phyloP scores from a whole-genome alignment of 2,797 vertebrate species.

The Lutjanus campechanus region DNA sequence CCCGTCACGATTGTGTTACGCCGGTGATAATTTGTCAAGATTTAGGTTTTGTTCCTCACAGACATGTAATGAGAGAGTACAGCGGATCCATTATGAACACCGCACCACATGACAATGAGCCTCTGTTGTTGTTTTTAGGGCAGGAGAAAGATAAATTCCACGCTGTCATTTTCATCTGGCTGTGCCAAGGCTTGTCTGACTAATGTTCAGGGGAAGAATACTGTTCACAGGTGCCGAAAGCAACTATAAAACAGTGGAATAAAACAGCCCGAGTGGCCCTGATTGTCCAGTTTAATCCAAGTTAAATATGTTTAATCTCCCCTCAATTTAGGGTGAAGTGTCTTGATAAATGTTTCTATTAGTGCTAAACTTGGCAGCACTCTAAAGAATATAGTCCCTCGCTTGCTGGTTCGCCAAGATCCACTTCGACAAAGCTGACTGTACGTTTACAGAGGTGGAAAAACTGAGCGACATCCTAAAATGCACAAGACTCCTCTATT shows the following conservation, averaged over 20 bases:
- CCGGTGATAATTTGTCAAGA: slow-evolving; percentile 67
- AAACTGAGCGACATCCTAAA: slow-evolving; percentile 35
- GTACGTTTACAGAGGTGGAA: slow-evolving; percentile 11
- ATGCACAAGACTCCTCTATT: slow-evolving; percentile 47
- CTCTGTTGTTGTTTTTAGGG: slow-evolving; percentile 56
- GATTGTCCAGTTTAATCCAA: slow-evolving; percentile 62
- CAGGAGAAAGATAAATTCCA: slow-evolving; percentile 51
- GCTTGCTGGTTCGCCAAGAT: slow-evolving; percentile 37
- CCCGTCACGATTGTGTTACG: slow-evolving; percentile 42
- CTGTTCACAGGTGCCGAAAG: slow-evolving; percentile 51
- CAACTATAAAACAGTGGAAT: slow-evolving; percentile 45
- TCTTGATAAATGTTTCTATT: slow-evolving; percentile 60
- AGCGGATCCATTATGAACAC: slow-evolving; percentile 54
- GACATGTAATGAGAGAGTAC: slow-evolving; percentile 67
- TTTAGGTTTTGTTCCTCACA: slow-evolving; percentile 59
- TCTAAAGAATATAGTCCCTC: slow-evolving; percentile 23
- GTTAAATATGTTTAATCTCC: slow-evolving; percentile 59
- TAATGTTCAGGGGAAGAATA: slow-evolving; percentile 41
- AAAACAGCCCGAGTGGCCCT: slow-evolving; percentile 43
- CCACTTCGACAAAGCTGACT: slow-evolving; percentile 21
- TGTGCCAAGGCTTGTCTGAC: slow-evolving; percentile 58
- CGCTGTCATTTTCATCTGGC: slow-evolving; percentile 53
- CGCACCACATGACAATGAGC: slow-evolving; percentile 50
- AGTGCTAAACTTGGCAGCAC: slow-evolving; percentile 59
- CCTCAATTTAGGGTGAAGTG: slow-evolving; percentile 54